phyloP scores from a whole-genome alignment of 2,797 vertebrate species.

The Myiotriccus ornatus region DNA sequence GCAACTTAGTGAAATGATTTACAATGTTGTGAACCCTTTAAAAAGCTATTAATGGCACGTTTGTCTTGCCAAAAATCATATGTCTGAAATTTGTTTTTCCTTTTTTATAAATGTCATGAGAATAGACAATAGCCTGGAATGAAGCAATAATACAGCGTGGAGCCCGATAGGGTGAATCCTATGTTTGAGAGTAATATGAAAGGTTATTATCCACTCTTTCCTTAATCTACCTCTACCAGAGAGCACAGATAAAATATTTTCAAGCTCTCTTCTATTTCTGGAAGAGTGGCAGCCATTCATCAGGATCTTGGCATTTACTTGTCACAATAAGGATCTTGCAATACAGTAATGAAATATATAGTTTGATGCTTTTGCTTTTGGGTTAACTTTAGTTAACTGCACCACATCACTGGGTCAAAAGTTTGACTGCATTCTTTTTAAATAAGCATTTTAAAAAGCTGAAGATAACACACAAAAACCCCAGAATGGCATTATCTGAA shows the following conservation, averaged over 20 bases:
- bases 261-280: background rate
- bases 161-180: slow-evolving; percentile 49
- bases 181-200: slow-evolving; percentile 24
- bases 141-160: background rate
- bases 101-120: background rate
- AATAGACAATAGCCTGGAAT: slow-evolving; percentile 22
- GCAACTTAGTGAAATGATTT: background rate
- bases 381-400: slow-evolving; percentile 52
- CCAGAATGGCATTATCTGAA: background rate
- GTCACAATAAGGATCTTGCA: slow-evolving; percentile 30
- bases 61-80: background rate
- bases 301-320: slow-evolving; percentile 26
- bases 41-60: background rate
- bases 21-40: background rate
- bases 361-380: slow-evolving; percentile 11
- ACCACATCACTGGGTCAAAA: slow-evolving; percentile 22
- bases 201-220: slow-evolving; percentile 42
- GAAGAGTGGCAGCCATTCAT: slow-evolving; percentile 43
- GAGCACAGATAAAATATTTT: slow-evolving; percentile 7
- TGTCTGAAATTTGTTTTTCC: background rate
- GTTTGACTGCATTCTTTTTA: slow-evolving; percentile 10
- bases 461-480: background rate
- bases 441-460: background rate
- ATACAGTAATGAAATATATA: slow-evolving; percentile 5
- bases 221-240: slow-evolving; percentile 28